Percentiles rank a stretch among this genome's conserved stretches.
Conservation (phyloP, 2,888 invertebrate genomes). For the Yponomeuta malinellus region DNA sequence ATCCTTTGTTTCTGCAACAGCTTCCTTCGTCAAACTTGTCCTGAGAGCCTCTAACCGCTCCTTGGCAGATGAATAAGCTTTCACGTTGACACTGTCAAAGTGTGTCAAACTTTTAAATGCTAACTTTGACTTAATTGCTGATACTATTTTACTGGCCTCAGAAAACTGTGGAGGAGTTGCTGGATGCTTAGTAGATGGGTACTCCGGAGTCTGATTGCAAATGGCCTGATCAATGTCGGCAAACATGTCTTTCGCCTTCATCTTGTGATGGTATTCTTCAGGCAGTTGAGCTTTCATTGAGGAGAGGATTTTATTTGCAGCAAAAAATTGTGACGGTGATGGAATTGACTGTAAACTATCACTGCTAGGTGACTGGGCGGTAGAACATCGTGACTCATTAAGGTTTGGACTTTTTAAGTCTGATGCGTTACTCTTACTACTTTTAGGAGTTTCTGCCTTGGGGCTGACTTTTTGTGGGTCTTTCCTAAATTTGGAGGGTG, state of each 20-base stretch:
- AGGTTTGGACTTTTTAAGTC: conserved; percentile 37
- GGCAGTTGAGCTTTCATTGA: conserved; percentile 68
- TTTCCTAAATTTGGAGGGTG: conserved; percentile 22
- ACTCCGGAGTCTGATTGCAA: conserved; percentile 57
- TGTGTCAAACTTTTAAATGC: conserved; percentile 36
- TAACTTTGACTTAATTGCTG: conserved; percentile 63
- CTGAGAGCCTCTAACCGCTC: conserved; percentile 47
- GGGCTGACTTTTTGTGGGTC: conserved; percentile 34
- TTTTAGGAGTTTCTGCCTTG: conserved; percentile 30
- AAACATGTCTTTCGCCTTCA: conserved; percentile 57
- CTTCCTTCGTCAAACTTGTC: conserved; percentile 39
- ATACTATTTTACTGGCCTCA: conserved; percentile 61
- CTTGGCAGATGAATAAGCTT: conserved; percentile 39
- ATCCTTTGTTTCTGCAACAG: conserved; percentile 22
- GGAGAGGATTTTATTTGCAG: conserved; percentile 64
- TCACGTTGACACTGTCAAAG: conserved; percentile 20
- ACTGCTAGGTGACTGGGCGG: conserved; percentile 48
- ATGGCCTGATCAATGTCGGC: conserved; percentile 66
- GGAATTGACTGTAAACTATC: conserved; percentile 53
- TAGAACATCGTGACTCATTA: conserved; percentile 39
- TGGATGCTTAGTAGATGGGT: conserved; percentile 61
- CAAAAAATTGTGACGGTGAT: conserved; percentile 64
- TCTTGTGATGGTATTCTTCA: conserved; percentile 50
- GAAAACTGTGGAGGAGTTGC: conserved; percentile 66
- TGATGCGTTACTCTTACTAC: conserved; percentile 17